Conservation (phyloP, 64 coral and sea anemone species). For the Acropora yongei region DNA sequence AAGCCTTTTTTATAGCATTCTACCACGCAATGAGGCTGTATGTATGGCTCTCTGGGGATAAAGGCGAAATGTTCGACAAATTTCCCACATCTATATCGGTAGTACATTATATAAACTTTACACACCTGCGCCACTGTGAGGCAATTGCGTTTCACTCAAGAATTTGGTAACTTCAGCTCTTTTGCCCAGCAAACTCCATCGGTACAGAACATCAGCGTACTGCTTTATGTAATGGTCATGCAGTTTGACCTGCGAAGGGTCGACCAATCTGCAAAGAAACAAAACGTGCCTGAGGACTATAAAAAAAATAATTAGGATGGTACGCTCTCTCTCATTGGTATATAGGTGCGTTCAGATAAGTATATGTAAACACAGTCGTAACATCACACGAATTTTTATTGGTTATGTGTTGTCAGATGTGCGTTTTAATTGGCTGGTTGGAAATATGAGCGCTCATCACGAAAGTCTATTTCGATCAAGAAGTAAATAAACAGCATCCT, state of each 20-base stretch:
- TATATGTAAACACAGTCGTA: too few relatives aligned
- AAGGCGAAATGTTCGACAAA: not conserved
- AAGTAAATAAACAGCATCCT: too few relatives aligned
- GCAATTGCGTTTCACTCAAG: conserved; percentile 66
- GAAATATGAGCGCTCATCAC: too few relatives aligned
- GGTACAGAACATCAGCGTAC: conserved; percentile 94
- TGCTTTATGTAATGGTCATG: conserved; percentile 89
- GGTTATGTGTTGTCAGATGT: too few relatives aligned
- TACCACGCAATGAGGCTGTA: not conserved
- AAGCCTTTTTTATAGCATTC: not conserved
- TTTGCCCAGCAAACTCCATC: conserved; percentile 83
- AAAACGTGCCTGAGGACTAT: not conserved
- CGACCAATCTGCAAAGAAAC: conserved; percentile 65
- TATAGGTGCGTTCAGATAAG: too few relatives aligned
- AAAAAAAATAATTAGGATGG: too few relatives aligned
- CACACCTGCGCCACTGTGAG: conserved; percentile 70
- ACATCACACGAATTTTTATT: too few relatives aligned
- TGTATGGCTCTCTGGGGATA: not conserved
- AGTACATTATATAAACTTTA: not conserved
- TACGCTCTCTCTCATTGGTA: too few relatives aligned
- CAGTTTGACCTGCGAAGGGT: conserved; percentile 55
- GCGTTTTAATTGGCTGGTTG: too few relatives aligned
- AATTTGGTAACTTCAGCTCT: conserved; percentile 90
- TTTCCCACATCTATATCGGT: not conserved
- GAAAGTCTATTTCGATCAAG: too few relatives aligned